These are phyloP conservation scores for Catamblyrhynchus diadema DNA, from an alignment of 2,797 vertebrate genomes.

Conservation along the genomic window DNA sequence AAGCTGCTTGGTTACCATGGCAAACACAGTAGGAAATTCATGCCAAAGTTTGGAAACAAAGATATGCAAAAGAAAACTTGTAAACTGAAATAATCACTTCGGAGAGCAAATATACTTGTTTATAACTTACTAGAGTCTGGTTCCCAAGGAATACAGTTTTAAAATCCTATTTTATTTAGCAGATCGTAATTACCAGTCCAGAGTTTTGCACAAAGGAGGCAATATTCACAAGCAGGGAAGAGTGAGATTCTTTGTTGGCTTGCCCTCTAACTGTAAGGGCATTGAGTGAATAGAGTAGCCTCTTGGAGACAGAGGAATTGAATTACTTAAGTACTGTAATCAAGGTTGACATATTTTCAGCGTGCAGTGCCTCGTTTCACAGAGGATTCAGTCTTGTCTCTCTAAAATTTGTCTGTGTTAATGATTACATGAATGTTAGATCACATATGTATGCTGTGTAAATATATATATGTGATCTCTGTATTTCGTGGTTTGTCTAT, in stretches of 20 bases:
- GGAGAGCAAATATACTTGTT: not conserved
- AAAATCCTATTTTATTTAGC: not conserved
- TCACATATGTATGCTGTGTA: not conserved
- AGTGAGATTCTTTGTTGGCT: constrained; percentile 24
- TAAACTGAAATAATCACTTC: not conserved
- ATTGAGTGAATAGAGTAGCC: not conserved
- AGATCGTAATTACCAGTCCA: not conserved
- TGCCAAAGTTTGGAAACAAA: constrained; percentile 51
- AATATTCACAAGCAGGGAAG: not conserved
- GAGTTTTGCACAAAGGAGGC: constrained; percentile 9
- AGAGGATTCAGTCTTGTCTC: not conserved
- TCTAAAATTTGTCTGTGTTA: not conserved
- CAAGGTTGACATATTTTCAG: not conserved
- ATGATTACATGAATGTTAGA: not conserved
- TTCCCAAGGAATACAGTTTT: not conserved
- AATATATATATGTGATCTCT: not conserved
- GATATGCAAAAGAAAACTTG: constrained; percentile 36
- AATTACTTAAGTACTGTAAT: constrained; percentile 12
- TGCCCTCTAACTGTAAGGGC: constrained; percentile 34
- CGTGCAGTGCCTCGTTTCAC: not conserved
- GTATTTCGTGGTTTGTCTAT: not conserved
- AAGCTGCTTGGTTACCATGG: constrained; percentile 51
- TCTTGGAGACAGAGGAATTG: constrained; percentile 11
- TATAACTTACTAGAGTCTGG: not conserved
- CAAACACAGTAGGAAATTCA: constrained; percentile 50